phyloP scores from a whole-genome alignment of 2,797 vertebrate species.

The Dermochelys coriacea region DNA sequence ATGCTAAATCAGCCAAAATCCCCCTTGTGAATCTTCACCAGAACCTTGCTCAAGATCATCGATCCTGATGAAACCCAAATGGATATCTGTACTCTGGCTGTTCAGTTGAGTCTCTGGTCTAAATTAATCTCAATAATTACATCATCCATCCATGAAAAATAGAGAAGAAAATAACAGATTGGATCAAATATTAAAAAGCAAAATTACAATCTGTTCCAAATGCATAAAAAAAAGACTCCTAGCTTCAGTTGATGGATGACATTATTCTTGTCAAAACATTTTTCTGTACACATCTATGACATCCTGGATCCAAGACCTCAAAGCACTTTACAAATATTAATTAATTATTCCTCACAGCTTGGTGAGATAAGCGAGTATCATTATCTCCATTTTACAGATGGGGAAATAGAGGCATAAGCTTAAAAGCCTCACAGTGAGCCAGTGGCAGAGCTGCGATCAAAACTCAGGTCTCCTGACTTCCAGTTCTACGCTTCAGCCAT shows the following conservation, averaged over 20 bases:
- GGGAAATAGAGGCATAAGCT: neutral
- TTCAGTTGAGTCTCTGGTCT: neutral
- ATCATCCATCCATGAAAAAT: neutral
- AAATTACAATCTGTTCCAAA: neutral
- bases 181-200: neutral
- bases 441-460: neutral
- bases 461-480: neutral
- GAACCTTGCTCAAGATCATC: neutral
- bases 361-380: neutral
- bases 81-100: neutral
- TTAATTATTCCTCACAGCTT: neutral
- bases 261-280: neutral
- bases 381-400: neutral
- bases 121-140: neutral
- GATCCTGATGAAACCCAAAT: neutral
- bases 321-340: neutral
- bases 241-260: neutral
- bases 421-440: neutral
- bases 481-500: neutral
- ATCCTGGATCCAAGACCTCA: neutral
- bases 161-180: neutral
- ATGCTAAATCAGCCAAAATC: neutral
- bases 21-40: neutral
- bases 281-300: neutral
- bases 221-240: neutral